These are phyloP conservation scores for Limnothrissa miodon DNA, from an alignment of 2,113 vertebrate genomes.

Conservation along the genomic window DNA sequence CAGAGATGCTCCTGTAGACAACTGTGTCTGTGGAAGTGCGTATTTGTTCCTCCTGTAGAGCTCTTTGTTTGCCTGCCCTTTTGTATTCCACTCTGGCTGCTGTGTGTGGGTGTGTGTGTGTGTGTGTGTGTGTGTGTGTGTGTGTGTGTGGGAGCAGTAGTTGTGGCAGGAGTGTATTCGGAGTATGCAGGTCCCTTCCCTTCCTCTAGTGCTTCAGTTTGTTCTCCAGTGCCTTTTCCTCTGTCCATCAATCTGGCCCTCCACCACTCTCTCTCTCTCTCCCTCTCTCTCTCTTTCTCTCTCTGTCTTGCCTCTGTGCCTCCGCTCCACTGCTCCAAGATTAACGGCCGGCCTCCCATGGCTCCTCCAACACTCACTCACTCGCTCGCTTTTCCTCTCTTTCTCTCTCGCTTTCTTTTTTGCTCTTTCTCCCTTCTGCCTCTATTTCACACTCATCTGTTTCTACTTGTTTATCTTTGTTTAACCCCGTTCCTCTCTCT, in stretches of 20 bases:
- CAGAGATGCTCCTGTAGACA: conserved; percentile 10
- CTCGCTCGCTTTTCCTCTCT: conserved; percentile 6
- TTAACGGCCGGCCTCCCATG: not conserved
- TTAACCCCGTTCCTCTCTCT: not conserved
- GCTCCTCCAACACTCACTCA: not conserved
- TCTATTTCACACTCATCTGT: conserved; percentile 5
- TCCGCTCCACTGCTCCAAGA: not conserved
- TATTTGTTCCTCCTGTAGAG: conserved; percentile 7
- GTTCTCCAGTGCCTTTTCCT: conserved; percentile 6
- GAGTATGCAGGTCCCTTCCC: not conserved
- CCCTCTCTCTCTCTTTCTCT: not conserved
- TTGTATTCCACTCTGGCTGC: not conserved
- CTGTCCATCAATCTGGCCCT: conserved; percentile 12
- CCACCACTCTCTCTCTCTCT: not conserved
- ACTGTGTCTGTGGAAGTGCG: not conserved
- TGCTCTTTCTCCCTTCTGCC: not conserved
- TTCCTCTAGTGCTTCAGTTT: conserved; percentile 14
- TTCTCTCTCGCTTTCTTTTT: not conserved
- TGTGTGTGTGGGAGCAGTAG: not conserved
- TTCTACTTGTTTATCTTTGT: not conserved
- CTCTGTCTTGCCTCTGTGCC: not conserved
- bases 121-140: not conserved
- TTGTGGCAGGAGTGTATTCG: not conserved
- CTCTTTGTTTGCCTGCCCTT: conserved; percentile 14
- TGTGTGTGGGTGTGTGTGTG: not conserved